Evolutionary conservation across 2,113 vertebrate genomes (phyloP).

Genomic region (Albula glossodonta): DNA sequence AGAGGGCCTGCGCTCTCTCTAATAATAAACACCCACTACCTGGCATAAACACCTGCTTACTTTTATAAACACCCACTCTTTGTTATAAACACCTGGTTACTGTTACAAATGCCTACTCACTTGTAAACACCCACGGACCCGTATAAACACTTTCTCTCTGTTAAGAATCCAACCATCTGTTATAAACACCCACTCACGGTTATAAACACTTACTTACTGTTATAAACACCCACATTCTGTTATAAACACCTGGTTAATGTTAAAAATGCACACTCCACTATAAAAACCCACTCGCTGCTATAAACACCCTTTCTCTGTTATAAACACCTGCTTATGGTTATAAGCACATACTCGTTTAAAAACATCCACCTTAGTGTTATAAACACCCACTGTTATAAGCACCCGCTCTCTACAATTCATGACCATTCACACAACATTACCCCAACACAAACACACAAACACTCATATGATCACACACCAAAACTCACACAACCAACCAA

Average conservation of each 20-base stretch:
- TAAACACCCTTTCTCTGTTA: neutral
- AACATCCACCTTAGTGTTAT: neutral
- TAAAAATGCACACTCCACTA: neutral
- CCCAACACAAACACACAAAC: neutral
- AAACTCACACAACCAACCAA: neutral
- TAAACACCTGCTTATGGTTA: neutral
- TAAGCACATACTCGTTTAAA: neutral
- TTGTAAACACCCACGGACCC: too few species aligned
- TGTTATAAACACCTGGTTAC: neutral
- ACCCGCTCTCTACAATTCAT: neutral
- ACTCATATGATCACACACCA: neutral
- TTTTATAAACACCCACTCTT: neutral
- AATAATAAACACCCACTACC: too few species aligned
- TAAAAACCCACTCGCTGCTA: neutral
- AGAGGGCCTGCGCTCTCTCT: neutral
- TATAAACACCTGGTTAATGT: neutral
- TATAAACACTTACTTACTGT: too few species aligned
- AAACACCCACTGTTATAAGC: neutral
- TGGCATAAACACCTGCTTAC: too few species aligned
- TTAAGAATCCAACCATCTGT: neutral
- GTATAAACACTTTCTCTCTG: neutral
- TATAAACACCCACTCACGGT: too few species aligned
- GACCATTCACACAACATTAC: too few species aligned
- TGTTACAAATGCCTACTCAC: neutral
- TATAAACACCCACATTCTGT: neutral